A percentile compares a stretch with the other conserved stretches of the same genome.
phyloP scores from a whole-genome alignment of 2,888 invertebrate species.

The Platynereis dumerilii region DNA sequence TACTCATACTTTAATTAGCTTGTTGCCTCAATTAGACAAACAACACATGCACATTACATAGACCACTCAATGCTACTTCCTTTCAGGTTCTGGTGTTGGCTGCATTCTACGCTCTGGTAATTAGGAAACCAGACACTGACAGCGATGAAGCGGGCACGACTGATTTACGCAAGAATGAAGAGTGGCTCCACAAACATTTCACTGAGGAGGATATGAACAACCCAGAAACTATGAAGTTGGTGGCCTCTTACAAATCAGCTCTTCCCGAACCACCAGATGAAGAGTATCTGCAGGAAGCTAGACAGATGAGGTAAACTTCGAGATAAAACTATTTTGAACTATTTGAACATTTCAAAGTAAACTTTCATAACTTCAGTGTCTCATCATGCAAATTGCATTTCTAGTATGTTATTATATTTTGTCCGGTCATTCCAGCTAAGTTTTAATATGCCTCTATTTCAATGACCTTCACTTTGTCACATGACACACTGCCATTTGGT shows the following conservation, averaged over 20 bases:
- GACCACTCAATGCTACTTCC: no score
- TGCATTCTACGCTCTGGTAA: constrained; percentile 42
- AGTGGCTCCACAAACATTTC: constrained; percentile 40
- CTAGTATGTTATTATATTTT: no score
- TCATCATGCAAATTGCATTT: neutral
- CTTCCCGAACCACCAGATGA: constrained; percentile 39
- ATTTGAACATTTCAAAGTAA: neutral
- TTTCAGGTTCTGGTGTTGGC: constrained; percentile 40
- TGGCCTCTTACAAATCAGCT: constrained; percentile 33
- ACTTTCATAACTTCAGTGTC: neutral
- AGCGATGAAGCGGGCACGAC: constrained; percentile 32
- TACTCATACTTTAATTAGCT: no score
- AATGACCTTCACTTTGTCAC: no score
- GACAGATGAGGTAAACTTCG: constrained; percentile 34
- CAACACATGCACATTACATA: no score
- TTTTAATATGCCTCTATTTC: no score
- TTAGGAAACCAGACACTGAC: constrained; percentile 42
- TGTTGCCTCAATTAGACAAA: no score
- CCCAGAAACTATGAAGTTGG: constrained; percentile 30
- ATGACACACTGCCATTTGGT: no score
- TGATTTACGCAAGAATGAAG: constrained; percentile 37
- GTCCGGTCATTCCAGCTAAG: no score
- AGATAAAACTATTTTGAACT: neutral
- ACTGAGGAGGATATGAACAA: constrained; percentile 37
- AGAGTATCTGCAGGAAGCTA: constrained; percentile 39